Evolutionary conservation across 2,797 vertebrate species (phyloP), one percentile per base, ranked within the genome.

Genomic region (Peromyscus melanophrys): DNA sequence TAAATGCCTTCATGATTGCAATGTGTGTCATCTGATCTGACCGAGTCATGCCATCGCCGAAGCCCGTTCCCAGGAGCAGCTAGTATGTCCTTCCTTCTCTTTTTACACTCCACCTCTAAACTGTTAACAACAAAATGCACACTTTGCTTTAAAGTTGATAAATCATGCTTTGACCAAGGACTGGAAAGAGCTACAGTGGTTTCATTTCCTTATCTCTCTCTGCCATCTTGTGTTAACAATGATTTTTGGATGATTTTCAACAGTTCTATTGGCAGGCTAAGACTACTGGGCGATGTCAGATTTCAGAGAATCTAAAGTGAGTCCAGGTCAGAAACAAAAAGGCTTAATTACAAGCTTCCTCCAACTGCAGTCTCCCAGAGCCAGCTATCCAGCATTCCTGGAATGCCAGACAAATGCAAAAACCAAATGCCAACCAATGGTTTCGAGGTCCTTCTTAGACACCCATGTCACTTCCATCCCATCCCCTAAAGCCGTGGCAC

Each of bases 201-300:
- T 88, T 93, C 52, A 13, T 49, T 78, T 87, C 78, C 82, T 92
- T 82, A 89, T 86, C 10, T 96, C 89, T 88, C 9, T 46, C 75
- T 75, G 59, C 43, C 23, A 17, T 95, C 17, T 91, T 57, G 19
- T 95, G 43, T 81, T 49, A 43, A 93, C 7, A 82, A n/a, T 21
- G 63, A 80, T 69, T 90, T 96, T 69, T 92, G 89, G 37, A 14
- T 40, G 29, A 37, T 40, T 25, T 61, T 77, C 75, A 94, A 46
- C 55, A 78, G 43, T 7, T 78, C 16, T 29, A 69, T 76, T 46
- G n/a, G 81, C 86, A 91, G 77, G 16, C 40, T 65, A 27, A 63
- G 81, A 81, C 73, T 31, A 5, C 34, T 43, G 43, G 25, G 57
- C 14, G 21, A 63, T 3, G 27, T n/a, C 23, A 67, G 29, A 55